phyloP scores from a whole-genome alignment of 2,797 vertebrate genomes.

The Cyprinella venusta region DNA sequence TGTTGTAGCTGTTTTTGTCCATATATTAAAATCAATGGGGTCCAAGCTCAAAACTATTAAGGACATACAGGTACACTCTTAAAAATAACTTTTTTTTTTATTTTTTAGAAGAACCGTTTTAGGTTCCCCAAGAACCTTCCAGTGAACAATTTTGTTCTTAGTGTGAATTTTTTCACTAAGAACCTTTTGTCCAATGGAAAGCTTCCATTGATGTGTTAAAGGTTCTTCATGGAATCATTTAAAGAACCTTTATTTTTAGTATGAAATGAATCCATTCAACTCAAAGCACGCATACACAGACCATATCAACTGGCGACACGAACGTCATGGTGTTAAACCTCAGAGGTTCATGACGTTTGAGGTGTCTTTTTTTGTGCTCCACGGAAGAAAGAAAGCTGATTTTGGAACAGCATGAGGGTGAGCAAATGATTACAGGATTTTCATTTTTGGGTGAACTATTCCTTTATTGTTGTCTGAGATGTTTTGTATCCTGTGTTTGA shows the following conservation, averaged over 20 bases:
- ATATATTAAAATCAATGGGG: not conserved
- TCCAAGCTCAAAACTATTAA: not conserved
- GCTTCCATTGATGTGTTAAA: not conserved
- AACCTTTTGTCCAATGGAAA: not conserved
- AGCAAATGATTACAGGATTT: not conserved
- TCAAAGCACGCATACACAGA: not conserved
- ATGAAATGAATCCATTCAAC: not conserved
- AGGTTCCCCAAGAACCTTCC: not conserved
- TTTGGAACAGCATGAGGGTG: constrained; percentile 11
- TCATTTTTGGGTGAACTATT: not conserved
- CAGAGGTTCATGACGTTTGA: not conserved
- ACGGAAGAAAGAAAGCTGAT: constrained; percentile 23
- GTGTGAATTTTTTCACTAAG: not conserved
- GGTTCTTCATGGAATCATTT: not conserved
- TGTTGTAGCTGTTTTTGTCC: not conserved
- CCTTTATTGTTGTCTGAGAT: constrained; percentile 48
- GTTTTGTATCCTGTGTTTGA: constrained; percentile 80
- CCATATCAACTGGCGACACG: not conserved
- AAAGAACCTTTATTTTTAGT: not conserved
- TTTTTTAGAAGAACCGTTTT: not conserved
- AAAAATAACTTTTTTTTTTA: not conserved
- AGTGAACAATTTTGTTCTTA: not conserved
- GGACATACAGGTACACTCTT: not conserved
- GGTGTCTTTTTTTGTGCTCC: constrained; percentile 1
- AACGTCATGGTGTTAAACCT: not conserved